These are phyloP conservation scores for Drosophila meridionalis DNA, from an alignment of 2,888 invertebrate genomes.

Conservation along the genomic window DNA sequence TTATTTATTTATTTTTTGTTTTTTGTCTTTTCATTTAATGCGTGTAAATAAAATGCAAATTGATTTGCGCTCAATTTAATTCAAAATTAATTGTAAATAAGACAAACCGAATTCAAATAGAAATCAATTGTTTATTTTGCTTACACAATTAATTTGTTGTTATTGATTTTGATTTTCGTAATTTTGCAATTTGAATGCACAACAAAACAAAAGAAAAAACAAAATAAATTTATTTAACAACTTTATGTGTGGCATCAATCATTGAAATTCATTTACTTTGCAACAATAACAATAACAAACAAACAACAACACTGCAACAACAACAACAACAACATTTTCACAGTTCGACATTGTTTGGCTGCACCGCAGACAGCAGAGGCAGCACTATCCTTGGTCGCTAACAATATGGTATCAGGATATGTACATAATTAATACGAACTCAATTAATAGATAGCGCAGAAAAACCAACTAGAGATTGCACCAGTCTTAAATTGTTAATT, in stretches of 20 bases:
- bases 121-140: conserved; percentile 17
- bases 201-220: not conserved
- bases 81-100: conserved; percentile 26
- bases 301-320: conserved; percentile 25
- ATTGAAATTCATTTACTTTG: conserved; percentile 37
- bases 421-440: conserved; percentile 43
- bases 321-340: conserved; percentile 61
- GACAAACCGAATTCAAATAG: conserved; percentile 2
- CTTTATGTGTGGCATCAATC: conserved; percentile 33
- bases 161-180: conserved; percentile 14
- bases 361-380: conserved; percentile 83
- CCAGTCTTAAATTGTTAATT: conserved; percentile 18
- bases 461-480: conserved; percentile 30
- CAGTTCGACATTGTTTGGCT: conserved; percentile 85
- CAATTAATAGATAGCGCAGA: conserved; percentile 8
- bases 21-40: conserved; percentile 1
- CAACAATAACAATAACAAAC: conserved; percentile 22
- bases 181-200: conserved; percentile 21
- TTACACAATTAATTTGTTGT: conserved; percentile 20
- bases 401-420: conserved; percentile 83
- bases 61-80: conserved; percentile 33
- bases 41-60: conserved; percentile 9
- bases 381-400: conserved; percentile 84
- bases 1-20: not conserved
- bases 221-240: conserved; percentile 8